A percentile compares a stretch with the other conserved stretches of the same genome.
Evolutionary conservation across 1,140 invertebrate species (phyloP).

Genomic region (Drosophila pruinosa): DNA sequence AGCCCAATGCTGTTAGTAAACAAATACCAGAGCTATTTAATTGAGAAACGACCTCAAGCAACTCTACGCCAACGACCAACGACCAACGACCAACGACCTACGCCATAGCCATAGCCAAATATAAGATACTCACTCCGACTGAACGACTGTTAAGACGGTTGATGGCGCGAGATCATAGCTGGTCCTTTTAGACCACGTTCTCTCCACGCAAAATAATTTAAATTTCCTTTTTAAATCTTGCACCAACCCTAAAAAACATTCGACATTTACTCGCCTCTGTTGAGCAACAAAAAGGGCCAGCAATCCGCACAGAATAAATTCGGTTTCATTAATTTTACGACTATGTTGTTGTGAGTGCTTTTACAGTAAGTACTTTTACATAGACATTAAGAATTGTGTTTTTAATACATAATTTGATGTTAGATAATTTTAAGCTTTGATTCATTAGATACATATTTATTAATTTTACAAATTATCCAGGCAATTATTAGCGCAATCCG

Average conservation of each 20-base stretch:
- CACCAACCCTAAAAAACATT: not conserved
- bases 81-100: not conserved
- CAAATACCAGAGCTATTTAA: constrained; percentile 64
- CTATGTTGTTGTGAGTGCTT: constrained; percentile 1
- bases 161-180: not conserved
- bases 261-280: not conserved
- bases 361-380: constrained; percentile 2
- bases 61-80: not conserved
- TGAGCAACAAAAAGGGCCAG: not conserved
- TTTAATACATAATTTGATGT: not conserved
- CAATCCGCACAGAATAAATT: constrained; percentile 4
- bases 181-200: not conserved
- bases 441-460: not conserved
- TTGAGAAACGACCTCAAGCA: constrained; percentile 58
- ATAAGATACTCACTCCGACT: constrained; percentile 19
- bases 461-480: not conserved
- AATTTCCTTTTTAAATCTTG: not conserved
- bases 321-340: constrained; percentile 8
- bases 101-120: not conserved
- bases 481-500: no score
- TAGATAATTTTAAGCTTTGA: not conserved
- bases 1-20: constrained; percentile 50
- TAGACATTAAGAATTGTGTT: constrained; percentile 2
- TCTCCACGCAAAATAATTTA: constrained; percentile 4
- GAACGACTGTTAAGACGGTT: not conserved